A percentile compares a stretch with the other conserved stretches of the same genome.
These are phyloP conservation scores for Coptotermes formosanus DNA, from an alignment of 1,140 invertebrate genomes.

Conservation along the genomic window DNA sequence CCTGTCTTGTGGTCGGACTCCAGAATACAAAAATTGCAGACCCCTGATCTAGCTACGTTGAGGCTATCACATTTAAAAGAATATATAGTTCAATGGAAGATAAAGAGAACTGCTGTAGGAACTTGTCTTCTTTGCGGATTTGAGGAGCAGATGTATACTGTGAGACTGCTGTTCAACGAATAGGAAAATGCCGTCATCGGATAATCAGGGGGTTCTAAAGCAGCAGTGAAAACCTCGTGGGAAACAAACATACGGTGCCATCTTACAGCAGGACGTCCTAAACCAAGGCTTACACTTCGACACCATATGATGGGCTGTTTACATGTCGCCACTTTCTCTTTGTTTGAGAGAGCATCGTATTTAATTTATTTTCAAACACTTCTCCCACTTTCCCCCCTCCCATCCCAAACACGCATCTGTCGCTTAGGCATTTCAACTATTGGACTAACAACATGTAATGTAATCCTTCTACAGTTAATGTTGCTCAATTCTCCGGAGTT, in stretches of 20 bases:
- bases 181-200: constrained; percentile 2
- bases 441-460: too few relatives aligned
- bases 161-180: background rate
- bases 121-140: background rate
- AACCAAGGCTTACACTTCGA: constrained; percentile 1
- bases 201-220: constrained; percentile 12
- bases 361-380: background rate
- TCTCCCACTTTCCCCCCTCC: too few relatives aligned
- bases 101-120: background rate
- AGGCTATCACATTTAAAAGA: background rate
- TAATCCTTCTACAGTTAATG: too few relatives aligned
- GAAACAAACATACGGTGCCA: background rate
- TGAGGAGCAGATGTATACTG: constrained; percentile 6
- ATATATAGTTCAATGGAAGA: background rate
- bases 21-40: too few relatives aligned
- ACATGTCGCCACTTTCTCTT: background rate
- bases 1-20: too few relatives aligned
- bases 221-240: background rate
- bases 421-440: too few relatives aligned
- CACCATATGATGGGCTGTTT: background rate
- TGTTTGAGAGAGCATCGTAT: background rate
- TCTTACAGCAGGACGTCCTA: background rate
- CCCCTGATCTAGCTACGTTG: too few relatives aligned
- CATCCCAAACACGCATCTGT: too few relatives aligned
- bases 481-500: too few relatives aligned